Conservation (phyloP, 2,888 invertebrate genomes). For the Ernsta delagoae region DNA sequence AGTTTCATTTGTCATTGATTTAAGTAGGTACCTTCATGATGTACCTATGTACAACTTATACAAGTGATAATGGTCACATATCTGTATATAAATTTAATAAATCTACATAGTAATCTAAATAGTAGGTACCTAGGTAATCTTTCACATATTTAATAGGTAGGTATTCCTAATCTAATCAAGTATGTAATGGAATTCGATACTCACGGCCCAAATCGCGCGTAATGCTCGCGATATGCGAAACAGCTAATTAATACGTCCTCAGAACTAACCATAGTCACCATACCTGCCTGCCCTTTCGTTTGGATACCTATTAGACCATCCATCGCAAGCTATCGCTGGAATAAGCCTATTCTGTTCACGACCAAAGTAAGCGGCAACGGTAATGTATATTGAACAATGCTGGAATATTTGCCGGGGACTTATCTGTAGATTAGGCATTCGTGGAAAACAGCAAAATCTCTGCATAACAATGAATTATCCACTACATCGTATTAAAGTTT, state of each 20-base stretch:
- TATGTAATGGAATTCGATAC: slow-evolving; percentile 30
- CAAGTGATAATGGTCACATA: no score
- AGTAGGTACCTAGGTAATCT: slow-evolving; percentile 21
- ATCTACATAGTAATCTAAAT: no score
- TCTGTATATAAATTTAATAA: no score
- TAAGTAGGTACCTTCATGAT: no score
- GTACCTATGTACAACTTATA: no score
- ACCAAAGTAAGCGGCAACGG: slow-evolving; percentile 3
- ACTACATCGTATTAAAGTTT: no score
- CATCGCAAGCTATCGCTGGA: background rate
- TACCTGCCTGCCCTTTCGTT: no score
- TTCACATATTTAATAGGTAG: slow-evolving; percentile 3
- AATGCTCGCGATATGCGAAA: slow-evolving; percentile 26
- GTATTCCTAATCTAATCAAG: slow-evolving; percentile 28
- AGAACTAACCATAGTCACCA: background rate
- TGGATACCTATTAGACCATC: slow-evolving; percentile 2
- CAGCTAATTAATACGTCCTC: slow-evolving; percentile 28
- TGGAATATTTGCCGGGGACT: background rate
- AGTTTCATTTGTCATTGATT: no score
- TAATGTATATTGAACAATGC: slow-evolving; percentile 10
- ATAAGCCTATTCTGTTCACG: slow-evolving; percentile 12
- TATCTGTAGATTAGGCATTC: no score
- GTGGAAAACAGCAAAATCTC: no score
- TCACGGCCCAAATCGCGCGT: slow-evolving; percentile 23
- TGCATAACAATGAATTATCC: no score